Base-by-base conservation (phyloP, 2,888 invertebrate genomes). In the Nasonia oneida region DNA sequence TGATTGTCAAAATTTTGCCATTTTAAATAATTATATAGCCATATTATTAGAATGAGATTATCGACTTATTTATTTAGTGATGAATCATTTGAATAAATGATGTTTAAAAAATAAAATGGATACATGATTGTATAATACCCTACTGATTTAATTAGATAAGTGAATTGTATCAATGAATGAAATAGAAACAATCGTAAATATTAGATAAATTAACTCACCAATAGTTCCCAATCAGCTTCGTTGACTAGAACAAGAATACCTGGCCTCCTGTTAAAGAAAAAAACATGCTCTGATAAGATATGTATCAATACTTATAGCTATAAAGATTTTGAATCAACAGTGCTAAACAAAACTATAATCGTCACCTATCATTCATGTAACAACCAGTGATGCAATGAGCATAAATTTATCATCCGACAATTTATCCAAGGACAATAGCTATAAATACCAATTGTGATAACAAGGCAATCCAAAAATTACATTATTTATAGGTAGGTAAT, bases 161-260 rank as follows among this genome's bases (percentile, higher is more conserved):
- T 53, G 53, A 18, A 53, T 53, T 53, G 2, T 18, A 53, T 18
- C 1, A 18, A 53, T 53, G 23, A 61, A 61, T 61, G 8, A 67
- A 33, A 14, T 33, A 14, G 33, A 67, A 23, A 14, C 15, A 6
- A 23, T 8, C 3, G n/a, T 23, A 61, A n/a, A 61, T 61, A 23
- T n/a, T 73, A 53, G 79, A 67, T 33, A 79, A 79, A 82, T 80
- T 81, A 84, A 92, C 94, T 94, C 94, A 96, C 96, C 93, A 96
- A 93, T 23, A 99, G 94, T 93, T 99, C 99, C 99, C 99, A 99
- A 92, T 99, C 99, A 0, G 97, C 95, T 90, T 99, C 99, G 92
- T 99, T 99, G 12, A 99, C 95, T 2, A 99, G 94, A 0, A 99
- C 98, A 76, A 99, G 94, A 87, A 99, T 99, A 3, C 99, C 99